A percentile compares a stretch with the other conserved stretches of the same genome.
These are phyloP conservation scores for Hemibagrus guttatus DNA, from an alignment of 2,797 vertebrate species.

Conservation along the genomic window DNA sequence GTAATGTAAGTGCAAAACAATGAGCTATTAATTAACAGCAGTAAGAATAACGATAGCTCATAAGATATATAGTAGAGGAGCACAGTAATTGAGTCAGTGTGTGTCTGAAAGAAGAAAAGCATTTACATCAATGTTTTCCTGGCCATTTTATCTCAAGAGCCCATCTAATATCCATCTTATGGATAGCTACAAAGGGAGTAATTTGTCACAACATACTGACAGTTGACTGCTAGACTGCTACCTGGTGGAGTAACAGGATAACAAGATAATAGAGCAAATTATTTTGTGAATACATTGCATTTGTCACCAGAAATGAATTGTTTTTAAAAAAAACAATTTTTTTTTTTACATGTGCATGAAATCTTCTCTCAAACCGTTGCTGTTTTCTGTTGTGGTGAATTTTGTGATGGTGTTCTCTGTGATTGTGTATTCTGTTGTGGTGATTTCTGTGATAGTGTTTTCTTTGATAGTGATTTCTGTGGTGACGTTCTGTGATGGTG, in stretches of 20 bases:
- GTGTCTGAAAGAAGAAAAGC: background rate
- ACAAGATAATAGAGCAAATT: background rate
- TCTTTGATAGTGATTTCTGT: no score
- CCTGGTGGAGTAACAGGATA: background rate
- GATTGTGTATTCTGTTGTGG: no score
- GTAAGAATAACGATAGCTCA: background rate
- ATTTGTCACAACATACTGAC: constrained; percentile 3
- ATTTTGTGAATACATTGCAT: background rate
- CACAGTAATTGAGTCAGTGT: background rate
- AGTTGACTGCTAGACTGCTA: background rate
- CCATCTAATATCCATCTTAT: background rate
- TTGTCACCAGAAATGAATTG: background rate
- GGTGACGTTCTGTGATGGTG: no score
- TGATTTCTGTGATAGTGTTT: no score
- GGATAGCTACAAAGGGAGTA: background rate
- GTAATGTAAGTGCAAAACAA: background rate
- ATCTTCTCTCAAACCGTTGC: background rate
- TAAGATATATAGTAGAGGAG: background rate
- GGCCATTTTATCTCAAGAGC: background rate
- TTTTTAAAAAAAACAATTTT: background rate
- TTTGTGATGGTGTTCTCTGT: no score
- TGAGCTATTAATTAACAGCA: background rate
- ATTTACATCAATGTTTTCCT: background rate
- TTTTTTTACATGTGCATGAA: background rate
- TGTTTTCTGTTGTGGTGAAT: no score